phyloP scores from a whole-genome alignment of 2,888 invertebrate species.

The Epistrophella euchroma region DNA sequence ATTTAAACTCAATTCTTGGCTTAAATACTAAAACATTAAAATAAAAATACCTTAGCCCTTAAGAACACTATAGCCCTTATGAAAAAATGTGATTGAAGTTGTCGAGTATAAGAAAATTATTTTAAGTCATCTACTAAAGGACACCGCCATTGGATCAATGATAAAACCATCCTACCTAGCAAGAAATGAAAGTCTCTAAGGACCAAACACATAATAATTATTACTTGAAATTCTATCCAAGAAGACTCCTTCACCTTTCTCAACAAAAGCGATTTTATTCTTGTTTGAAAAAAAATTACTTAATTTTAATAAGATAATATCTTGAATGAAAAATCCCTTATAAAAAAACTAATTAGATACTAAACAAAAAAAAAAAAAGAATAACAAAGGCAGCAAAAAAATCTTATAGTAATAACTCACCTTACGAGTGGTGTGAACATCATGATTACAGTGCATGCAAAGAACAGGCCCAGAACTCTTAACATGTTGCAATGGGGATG shows the following conservation, averaged over 20 bases:
- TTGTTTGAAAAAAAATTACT: neutral
- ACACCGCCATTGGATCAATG: no score
- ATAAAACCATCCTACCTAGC: no score
- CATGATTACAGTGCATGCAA: constrained; percentile 78
- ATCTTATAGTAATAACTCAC: constrained; percentile 57
- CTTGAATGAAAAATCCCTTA: neutral
- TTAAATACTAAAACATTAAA: no score
- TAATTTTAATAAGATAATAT: neutral
- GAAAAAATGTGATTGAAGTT: no score
- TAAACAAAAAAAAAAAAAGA: neutral
- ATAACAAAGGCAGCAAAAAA: neutral
- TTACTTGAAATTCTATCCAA: constrained; percentile 2
- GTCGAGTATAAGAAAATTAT: no score
- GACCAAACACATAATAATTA: no score
- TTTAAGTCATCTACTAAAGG: no score
- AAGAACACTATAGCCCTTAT: no score
- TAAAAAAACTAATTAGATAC: neutral
- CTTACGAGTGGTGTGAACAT: constrained; percentile 77
- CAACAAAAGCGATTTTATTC: neutral
- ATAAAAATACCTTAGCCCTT: no score
- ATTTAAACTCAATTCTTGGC: no score
- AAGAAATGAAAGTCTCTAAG: neutral
- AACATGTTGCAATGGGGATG: constrained; percentile 76
- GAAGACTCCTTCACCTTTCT: neutral
- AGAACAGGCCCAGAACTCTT: constrained; percentile 77